phyloP scores from a whole-genome alignment of 2,888 invertebrate genomes.

The Leptopilina syphax region DNA sequence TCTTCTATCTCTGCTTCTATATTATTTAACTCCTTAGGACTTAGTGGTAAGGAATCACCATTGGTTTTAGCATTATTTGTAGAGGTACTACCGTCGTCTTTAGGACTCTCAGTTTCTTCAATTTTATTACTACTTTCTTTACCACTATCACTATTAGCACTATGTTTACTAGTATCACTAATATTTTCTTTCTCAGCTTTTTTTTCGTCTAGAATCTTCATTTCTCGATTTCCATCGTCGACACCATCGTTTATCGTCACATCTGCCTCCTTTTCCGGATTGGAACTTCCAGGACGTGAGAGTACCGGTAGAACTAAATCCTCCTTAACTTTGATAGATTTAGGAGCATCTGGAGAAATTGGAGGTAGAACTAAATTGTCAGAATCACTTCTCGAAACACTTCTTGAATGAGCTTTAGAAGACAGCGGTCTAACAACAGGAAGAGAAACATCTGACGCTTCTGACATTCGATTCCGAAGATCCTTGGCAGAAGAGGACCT shows the following conservation, averaged over 20 bases:
- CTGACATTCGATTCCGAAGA: slow-evolving; percentile 46
- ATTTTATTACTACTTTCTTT: slow-evolving; percentile 19
- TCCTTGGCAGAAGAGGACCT: slow-evolving; percentile 55
- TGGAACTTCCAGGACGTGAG: slow-evolving; percentile 55
- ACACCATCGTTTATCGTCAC: neutral
- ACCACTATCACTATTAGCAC: neutral
- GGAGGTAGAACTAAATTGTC: slow-evolving; percentile 67
- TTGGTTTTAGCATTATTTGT: neutral
- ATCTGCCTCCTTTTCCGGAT: slow-evolving; percentile 43
- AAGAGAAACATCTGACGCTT: slow-evolving; percentile 56
- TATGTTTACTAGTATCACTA: neutral
- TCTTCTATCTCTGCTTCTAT: slow-evolving; percentile 53
- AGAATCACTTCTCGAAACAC: slow-evolving; percentile 56
- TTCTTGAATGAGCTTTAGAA: slow-evolving; percentile 55
- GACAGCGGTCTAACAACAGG: slow-evolving; percentile 68
- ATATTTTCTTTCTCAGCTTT: neutral
- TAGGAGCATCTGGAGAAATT: slow-evolving; percentile 67
- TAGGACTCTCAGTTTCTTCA: slow-evolving; percentile 36
- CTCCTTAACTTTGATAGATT: slow-evolving; percentile 59
- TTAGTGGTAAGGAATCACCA: neutral
- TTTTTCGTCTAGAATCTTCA: neutral
- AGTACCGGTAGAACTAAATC: slow-evolving; percentile 67
- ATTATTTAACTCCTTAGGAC: neutral
- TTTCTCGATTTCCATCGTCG: neutral
- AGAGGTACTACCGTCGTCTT: neutral